phyloP scores from a whole-genome alignment of 2,888 invertebrate genomes.

The Agriopis marginaria region DNA sequence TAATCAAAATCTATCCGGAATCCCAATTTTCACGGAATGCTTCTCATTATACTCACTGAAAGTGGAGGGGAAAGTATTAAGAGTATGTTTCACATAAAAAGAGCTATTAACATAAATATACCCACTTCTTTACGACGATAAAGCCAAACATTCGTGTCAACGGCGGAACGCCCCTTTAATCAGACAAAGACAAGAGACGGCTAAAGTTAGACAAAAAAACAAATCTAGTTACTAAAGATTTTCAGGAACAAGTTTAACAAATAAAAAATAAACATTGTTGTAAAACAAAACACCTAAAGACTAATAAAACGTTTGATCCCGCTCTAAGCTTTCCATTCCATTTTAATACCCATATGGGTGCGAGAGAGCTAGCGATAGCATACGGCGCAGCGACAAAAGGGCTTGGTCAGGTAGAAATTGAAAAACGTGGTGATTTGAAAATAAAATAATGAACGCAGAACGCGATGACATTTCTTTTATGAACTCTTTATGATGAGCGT shows the following conservation, averaged over 20 bases:
- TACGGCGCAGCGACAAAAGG: slow-evolving; percentile 60
- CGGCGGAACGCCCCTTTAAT: slow-evolving; percentile 42
- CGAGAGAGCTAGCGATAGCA: slow-evolving; percentile 50
- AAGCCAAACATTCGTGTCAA: slow-evolving; percentile 47
- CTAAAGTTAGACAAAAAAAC: slow-evolving; percentile 28
- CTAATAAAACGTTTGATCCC: slow-evolving; percentile 41
- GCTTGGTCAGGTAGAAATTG: slow-evolving; percentile 58
- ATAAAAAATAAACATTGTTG: slow-evolving; percentile 7
- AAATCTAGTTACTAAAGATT: slow-evolving; percentile 35
- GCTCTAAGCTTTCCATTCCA: slow-evolving; percentile 44
- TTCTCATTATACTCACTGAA: slow-evolving; percentile 18
- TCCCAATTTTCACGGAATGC: slow-evolving; percentile 11
- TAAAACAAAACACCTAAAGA: slow-evolving; percentile 32
- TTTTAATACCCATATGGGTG: slow-evolving; percentile 43
- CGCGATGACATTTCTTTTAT: slow-evolving; percentile 40
- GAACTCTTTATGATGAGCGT: slow-evolving; percentile 37
- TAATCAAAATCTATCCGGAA: slow-evolving; percentile 15
- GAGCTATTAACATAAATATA: slow-evolving; percentile 43
- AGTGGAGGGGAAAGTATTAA: slow-evolving; percentile 20
- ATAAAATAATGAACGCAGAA: slow-evolving; percentile 40
- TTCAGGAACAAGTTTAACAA: slow-evolving; percentile 24
- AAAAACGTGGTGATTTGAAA: slow-evolving; percentile 51
- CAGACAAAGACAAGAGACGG: slow-evolving; percentile 39
- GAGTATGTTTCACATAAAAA: slow-evolving; percentile 40
- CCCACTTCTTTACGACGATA: slow-evolving; percentile 45